phyloP scores from a whole-genome alignment of 1,140 invertebrate genomes.

The Apis dorsata region DNA sequence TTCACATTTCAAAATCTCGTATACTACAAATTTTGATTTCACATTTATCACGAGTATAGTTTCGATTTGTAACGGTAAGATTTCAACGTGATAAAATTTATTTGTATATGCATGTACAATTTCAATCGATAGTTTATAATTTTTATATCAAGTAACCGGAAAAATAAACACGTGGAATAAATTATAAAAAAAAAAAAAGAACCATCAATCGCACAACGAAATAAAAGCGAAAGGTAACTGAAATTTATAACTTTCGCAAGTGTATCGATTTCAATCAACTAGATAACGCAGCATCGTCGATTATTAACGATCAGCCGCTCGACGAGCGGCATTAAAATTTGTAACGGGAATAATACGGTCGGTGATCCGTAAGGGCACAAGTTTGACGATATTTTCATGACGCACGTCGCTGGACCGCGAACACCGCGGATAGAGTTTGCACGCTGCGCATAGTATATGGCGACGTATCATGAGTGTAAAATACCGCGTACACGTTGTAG shows the following conservation, averaged over 20 bases:
- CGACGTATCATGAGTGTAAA: conserved; percentile 65
- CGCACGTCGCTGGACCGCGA: conserved; percentile 7
- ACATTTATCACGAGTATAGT: no score
- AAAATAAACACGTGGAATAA: no score
- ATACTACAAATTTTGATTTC: no score
- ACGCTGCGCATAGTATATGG: conserved; percentile 29
- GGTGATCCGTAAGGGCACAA: conserved; percentile 6
- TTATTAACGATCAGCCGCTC: conserved; percentile 23
- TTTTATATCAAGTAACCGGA: no score
- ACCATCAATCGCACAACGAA: no score
- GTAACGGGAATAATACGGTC: not conserved
- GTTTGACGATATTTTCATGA: conserved; percentile 45
- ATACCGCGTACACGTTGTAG: conserved; percentile 63
- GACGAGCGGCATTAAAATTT: conserved; percentile 1
- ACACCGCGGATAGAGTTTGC: conserved; percentile 22
- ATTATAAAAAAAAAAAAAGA: no score
- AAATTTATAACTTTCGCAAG: not conserved
- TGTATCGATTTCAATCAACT: not conserved
- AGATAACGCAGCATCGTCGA: not conserved
- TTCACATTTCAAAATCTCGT: no score
- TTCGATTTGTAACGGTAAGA: no score
- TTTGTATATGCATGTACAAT: no score
- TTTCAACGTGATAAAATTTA: no score
- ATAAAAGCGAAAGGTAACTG: no score
- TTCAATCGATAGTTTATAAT: no score